Conservation (phyloP, 23 tunicate species). For the Ascidia mentula region DNA sequence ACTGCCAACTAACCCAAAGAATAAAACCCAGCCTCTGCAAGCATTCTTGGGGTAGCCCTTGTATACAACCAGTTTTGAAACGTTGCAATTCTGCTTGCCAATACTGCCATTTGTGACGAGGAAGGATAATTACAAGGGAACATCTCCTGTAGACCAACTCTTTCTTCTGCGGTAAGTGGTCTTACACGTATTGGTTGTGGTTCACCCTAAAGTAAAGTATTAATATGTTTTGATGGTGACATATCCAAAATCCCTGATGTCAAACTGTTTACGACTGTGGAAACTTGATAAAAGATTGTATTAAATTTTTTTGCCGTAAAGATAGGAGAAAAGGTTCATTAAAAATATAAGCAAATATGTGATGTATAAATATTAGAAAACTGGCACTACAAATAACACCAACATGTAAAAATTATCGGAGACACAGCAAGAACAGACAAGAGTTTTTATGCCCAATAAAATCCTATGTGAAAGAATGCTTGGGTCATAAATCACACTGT, state of each 20-base stretch:
- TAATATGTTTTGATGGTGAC: no score
- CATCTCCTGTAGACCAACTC: not conserved
- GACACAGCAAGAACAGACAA: no score
- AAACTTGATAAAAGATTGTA: no score
- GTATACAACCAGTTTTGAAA: not conserved
- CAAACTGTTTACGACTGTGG: no score
- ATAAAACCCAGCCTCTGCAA: constrained; percentile 6
- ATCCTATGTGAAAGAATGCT: no score
- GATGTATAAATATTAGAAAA: not conserved
- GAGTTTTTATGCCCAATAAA: no score
- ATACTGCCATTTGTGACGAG: not conserved
- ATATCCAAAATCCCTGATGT: no score
- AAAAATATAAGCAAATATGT: not conserved
- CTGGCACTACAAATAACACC: not conserved
- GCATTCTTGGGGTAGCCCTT: not conserved
- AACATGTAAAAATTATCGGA: not conserved
- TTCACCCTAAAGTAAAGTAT: not conserved
- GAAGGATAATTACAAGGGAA: not conserved
- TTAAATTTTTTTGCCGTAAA: no score
- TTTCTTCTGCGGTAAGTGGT: not conserved
- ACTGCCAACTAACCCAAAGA: not conserved
- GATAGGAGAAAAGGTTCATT: not conserved
- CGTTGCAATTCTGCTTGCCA: not conserved
- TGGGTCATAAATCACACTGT: no score
- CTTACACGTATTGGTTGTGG: not conserved